phyloP scores from a whole-genome alignment of 2,113 vertebrate species.

The Nipponia nippon region DNA sequence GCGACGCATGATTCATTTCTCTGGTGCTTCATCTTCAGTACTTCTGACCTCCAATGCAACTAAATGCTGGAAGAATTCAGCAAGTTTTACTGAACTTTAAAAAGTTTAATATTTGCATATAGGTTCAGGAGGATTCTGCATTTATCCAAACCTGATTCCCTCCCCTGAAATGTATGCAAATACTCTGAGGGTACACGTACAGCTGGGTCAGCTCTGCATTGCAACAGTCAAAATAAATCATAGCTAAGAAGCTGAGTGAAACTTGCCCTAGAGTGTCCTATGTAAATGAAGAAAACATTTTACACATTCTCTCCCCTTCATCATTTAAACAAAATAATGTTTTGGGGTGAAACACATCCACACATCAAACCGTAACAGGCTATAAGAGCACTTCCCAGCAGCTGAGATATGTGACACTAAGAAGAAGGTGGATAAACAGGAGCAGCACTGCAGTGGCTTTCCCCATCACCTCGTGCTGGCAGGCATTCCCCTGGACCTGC shows the following conservation, averaged over 20 bases:
- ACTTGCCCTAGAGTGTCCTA: neutral
- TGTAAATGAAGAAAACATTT: neutral
- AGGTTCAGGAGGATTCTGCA: neutral
- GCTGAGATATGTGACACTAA: neutral
- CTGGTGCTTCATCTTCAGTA: neutral
- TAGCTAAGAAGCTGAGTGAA: neutral
- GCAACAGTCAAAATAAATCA: neutral
- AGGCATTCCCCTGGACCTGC: neutral
- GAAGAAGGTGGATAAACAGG: neutral
- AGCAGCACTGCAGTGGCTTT: neutral
- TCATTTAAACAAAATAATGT: neutral
- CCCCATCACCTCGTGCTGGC: fast-evolving
- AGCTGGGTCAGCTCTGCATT: neutral
- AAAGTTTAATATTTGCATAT: neutral
- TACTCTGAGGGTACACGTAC: neutral
- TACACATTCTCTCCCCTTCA: neutral
- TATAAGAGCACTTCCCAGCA: neutral
- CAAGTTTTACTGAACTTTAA: neutral
- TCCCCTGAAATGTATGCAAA: neutral
- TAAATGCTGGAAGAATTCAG: neutral
- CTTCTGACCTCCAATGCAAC: neutral
- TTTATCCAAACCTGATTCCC: neutral
- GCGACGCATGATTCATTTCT: fast-evolving
- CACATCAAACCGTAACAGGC: neutral
- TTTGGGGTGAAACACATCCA: neutral